Evolutionary conservation across 1,140 invertebrate species (phyloP), one percentile per base, ranked within the genome.

Genomic region (Lordiphosa stackelbergi): DNA sequence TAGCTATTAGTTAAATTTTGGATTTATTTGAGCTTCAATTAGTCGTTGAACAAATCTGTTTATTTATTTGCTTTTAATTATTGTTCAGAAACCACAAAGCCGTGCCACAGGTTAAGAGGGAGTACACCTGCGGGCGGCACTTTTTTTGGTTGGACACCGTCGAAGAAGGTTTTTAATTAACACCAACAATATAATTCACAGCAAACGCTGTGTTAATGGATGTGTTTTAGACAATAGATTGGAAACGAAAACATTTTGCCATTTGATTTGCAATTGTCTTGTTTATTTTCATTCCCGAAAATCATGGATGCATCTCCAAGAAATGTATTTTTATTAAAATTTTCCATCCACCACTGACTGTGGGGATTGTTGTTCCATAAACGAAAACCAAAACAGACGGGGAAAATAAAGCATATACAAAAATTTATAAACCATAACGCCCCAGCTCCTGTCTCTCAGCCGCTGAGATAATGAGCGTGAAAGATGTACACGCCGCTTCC

Each of bases 41-140:
- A 85, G 83, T 75, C 68, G 64, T 74, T 83, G 72, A 60, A 74
- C 73, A 85, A 83, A 85, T 84, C 59, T 85, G 70, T 85, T 84
- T 74, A 71, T 83, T 77, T 85, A 84, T 85, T 85, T 85, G 68
- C 68, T 78, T 85, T 85, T 85, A 85, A 85, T 85, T 85, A 85
- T 85, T 85, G 73, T 77, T 73, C 7, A 64, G 60, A 62, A 64
- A 70, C 75, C 79, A 77, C 65, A 77, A 72, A 65, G 48, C 68
- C 69, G 54, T 70, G 66, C 53, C 64, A 65, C 69, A 60, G 55
- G 37, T 61, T 48, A 53, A 58, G 58, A 61, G 51, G 28, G 28
- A 31, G 28, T 31, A 24, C 12, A 3, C 35, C 45, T 56, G 36
- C 37, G 41, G 54, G 51, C 55, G 55, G 61, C 45, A 40, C 55